A percentile compares a stretch with the other conserved stretches of the same genome.
phyloP scores from a whole-genome alignment of 1,140 invertebrate genomes.

The Aphaenogaster rudis region DNA sequence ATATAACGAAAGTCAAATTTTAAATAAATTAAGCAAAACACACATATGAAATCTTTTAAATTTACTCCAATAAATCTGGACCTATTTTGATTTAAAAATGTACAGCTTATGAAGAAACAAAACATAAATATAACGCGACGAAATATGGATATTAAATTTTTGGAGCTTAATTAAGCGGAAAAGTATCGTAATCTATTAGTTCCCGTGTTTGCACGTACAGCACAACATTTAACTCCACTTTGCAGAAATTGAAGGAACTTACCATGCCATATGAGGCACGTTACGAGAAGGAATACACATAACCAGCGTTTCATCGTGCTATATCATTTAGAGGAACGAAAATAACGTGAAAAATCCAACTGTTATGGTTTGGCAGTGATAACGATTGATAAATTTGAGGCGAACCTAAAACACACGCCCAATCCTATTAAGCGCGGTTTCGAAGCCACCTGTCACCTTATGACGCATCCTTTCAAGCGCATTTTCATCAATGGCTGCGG shows the following conservation, averaged over 20 bases:
- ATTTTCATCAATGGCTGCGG: neutral
- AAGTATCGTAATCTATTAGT: neutral
- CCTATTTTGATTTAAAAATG: neutral
- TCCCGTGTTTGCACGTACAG: neutral
- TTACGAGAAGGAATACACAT: slow-evolving; percentile 1
- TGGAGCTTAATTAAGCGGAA: neutral
- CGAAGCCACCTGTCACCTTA: neutral
- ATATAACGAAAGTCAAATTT: neutral
- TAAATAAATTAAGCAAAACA: neutral
- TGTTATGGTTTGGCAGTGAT: neutral
- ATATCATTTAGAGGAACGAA: slow-evolving; percentile 1
- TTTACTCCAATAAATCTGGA: neutral
- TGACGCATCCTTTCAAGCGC: neutral
- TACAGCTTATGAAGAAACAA: neutral
- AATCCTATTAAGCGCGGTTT: slow-evolving; percentile 5
- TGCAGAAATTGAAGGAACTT: slow-evolving; percentile 29
- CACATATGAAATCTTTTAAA: neutral
- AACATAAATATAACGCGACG: neutral
- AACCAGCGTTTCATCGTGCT: slow-evolving; percentile 51
- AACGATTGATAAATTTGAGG: slow-evolving; percentile 1
- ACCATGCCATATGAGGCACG: slow-evolving; percentile 51
- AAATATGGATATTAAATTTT: neutral
- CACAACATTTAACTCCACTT: neutral
- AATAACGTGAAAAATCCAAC: neutral
- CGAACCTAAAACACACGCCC: slow-evolving; percentile 46